Conservation (phyloP, 2,113 vertebrate species). For the Xiphophorus couchianus region DNA sequence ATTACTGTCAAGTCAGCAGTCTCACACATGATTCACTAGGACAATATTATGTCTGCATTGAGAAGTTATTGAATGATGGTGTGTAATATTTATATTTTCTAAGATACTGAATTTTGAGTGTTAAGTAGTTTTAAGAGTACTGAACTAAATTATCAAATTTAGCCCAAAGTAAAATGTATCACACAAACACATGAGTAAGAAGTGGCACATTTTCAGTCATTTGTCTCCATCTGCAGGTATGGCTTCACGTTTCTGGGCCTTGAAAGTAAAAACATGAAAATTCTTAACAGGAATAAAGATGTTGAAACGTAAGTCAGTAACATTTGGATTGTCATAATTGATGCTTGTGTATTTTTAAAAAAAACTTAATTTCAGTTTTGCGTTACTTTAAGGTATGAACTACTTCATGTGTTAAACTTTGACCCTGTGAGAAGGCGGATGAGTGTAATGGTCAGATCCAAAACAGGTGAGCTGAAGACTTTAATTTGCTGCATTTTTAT, state of each 20-base stretch:
- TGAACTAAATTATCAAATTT: background rate
- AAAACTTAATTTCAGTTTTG: background rate
- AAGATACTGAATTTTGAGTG: background rate
- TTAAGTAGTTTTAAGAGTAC: background rate
- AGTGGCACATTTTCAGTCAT: constrained; percentile 51
- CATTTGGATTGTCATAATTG: background rate
- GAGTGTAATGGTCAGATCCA: constrained; percentile 92
- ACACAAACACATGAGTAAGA: background rate
- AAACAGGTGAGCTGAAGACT: constrained; percentile 78
- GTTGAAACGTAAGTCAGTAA: constrained; percentile 87
- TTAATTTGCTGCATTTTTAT: background rate
- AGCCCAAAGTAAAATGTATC: background rate
- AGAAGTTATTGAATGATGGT: background rate
- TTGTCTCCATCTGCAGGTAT: constrained; percentile 84
- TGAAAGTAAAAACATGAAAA: constrained; percentile 87
- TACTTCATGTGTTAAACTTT: constrained; percentile 94
- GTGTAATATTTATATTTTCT: background rate
- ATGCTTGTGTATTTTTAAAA: background rate
- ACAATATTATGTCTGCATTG: background rate
- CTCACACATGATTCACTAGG: background rate
- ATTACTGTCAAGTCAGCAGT: background rate
- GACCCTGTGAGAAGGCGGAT: constrained; percentile 94
- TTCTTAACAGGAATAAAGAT: constrained; percentile 89
- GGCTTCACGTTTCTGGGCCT: constrained; percentile 96
- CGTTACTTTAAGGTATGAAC: constrained; percentile 84